phyloP scores from a whole-genome alignment of 2,888 invertebrate species.

The Mythimna loreyi region DNA sequence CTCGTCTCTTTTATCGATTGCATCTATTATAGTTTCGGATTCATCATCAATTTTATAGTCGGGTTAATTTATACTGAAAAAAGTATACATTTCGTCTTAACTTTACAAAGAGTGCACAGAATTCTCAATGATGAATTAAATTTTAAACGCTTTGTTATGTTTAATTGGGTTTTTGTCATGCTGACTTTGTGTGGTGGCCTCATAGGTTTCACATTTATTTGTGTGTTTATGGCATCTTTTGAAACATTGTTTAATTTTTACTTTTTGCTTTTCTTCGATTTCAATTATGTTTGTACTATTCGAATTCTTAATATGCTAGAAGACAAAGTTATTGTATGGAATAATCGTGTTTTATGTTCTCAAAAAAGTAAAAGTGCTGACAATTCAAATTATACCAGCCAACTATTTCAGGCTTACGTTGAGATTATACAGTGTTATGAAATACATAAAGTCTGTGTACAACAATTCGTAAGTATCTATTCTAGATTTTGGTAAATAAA shows the following conservation, averaged over 20 bases:
- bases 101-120: conserved; percentile 33
- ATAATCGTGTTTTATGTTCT: conserved; percentile 4
- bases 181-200: background rate
- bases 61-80: conserved; percentile 5
- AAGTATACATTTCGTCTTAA: conserved; percentile 17
- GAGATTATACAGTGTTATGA: conserved; percentile 12
- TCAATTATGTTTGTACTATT: conserved; percentile 22
- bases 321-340: conserved; percentile 27
- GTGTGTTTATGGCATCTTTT: background rate
- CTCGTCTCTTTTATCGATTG: conserved; percentile 10
- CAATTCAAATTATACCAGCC: background rate
- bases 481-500: background rate
- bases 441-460: background rate
- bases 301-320: conserved; percentile 19
- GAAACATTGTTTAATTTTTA: background rate
- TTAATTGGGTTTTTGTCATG: conserved; percentile 13
- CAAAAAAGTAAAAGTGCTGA: background rate
- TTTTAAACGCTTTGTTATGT: conserved; percentile 7
- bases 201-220: conserved; percentile 3
- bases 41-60: conserved; percentile 16
- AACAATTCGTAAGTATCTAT: conserved; percentile 7
- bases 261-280: conserved; percentile 31
- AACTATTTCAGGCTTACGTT: background rate
- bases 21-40: conserved; percentile 19
- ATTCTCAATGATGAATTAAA: conserved; percentile 16